Base-by-base conservation (phyloP, 2,888 invertebrate species). In the Hetaerina titia region DNA sequence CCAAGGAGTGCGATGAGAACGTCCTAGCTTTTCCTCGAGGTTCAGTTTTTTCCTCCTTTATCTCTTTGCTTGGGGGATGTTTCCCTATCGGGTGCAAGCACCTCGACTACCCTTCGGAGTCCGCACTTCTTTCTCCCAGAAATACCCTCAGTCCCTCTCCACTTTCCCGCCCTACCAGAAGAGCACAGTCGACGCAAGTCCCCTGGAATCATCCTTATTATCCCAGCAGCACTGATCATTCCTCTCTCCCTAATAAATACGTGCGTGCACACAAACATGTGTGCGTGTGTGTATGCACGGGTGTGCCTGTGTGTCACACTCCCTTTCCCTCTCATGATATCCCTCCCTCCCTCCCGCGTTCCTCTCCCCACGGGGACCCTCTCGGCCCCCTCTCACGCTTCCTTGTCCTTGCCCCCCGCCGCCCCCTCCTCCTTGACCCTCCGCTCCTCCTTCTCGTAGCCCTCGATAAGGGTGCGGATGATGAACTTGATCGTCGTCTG, bases 401-500 rank as follows among this genome's bases (percentile, higher is more conserved):
- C 7, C 89, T 89, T 89, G 13, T 58, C 89, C 22, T 56, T n/a
- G 22, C n/a, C n/a, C 17, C 11, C 45, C 89, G 19, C 19, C 15
- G 57, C 57, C 4, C 19, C 69, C 8, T 22, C 64, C 56, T 15
- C 69, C 5, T 92, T 74, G n/a, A 56, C 92, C n/a, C 92, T 31
- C 11, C 2, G 15, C n/a, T 90, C 95, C n/a, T 69, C 95, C 57
- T n/a, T 69, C 56, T 98, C 98, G 96, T 97, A 99, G 17, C 99
- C 99, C 95, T 98, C 98, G 94, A 98, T 97, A 95, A 99, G 97
- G 95, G 98, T 98, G 96, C 98, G 98, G 96, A 99, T 97, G 96
- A 99, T 98, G 96, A 99, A 98, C 96, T 98, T 98, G 96, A 99
- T 99, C 95, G 99, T 98, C 96, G 98, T 97, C 97, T 98, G 98